Evolutionary conservation across 2,797 vertebrate genomes (phyloP), one percentile per base, ranked within the genome.

Genomic region (Harpagifer antarcticus): DNA sequence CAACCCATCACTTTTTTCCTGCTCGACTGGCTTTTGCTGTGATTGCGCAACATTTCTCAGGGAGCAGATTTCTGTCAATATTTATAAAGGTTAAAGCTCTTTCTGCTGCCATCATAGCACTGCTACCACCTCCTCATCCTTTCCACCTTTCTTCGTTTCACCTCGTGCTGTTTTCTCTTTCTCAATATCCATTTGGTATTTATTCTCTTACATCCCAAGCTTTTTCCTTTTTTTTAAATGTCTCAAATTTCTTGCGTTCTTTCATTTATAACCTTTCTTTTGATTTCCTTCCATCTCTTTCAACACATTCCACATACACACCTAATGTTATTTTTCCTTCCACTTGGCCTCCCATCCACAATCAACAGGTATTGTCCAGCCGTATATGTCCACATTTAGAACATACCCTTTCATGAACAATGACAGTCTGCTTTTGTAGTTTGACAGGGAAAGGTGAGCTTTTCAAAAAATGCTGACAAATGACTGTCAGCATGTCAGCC

Each of bases 1-100:
- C 3, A 37, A 52, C 65, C 53, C 20, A 13, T 66, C 68, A 61
- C 64, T 76, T 82, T 48, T 63, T 79, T 86, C 88, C 73, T 73
- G 68, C 82, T 85, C 16, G 3, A 27, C 76, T 78, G 65, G 62
- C 72, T 84, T 86, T 74, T 89, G 63, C 85, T 85, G 80, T 87
- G 68, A 87, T 83, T 82, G 79, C 72, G 44, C 85, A 84, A 82
- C 78, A 76, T 90, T 87, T 87, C 79, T 72, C 82, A 82, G 64
- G 73, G 67, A 89, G 86, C 79, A 78, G 82, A 85, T 85, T 85
- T 87, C 86, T 88, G 90, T 90, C 92, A 86, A 86, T 90, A 88
- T 91, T 89, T 82, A 52, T 73, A 88, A 90, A 91, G 89, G 93
- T 94, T 92, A 89, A 86, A 86, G 75, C 75, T 67, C 60, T 87